A percentile compares a stretch with the other conserved stretches of the same genome.
Evolutionary conservation across 2,797 vertebrate genomes (phyloP).

Genomic region (Micropoecilia bifurca): DNA sequence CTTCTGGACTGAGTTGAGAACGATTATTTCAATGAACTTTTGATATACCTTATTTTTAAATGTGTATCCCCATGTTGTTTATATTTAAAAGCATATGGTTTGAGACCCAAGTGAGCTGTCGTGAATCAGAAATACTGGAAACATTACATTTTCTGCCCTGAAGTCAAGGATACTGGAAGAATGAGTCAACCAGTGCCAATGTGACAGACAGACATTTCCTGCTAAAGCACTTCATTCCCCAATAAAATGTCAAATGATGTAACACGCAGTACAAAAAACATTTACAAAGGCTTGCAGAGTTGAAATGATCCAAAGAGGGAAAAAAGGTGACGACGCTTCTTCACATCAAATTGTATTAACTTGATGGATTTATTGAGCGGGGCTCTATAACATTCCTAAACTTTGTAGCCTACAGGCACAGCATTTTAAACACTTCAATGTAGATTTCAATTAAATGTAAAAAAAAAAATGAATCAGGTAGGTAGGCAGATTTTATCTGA

Average conservation of each 20-base stretch:
- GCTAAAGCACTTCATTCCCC: conserved; percentile 55
- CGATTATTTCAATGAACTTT: background rate
- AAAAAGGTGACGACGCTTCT: conserved; percentile 2
- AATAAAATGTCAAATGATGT: conserved; percentile 37
- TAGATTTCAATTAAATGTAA: conserved; percentile 10
- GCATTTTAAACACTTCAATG: conserved; percentile 19
- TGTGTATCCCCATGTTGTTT: conserved; percentile 17
- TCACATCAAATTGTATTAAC: conserved; percentile 33
- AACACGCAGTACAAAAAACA: conserved; percentile 36
- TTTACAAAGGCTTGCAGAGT: background rate
- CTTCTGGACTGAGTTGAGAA: background rate
- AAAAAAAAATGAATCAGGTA: background rate
- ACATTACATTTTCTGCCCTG: conserved; percentile 32
- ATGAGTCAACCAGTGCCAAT: conserved; percentile 34
- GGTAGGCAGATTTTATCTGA: conserved; percentile 11
- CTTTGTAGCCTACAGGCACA: background rate
- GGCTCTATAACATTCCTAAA: conserved; percentile 39
- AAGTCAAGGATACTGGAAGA: conserved; percentile 34
- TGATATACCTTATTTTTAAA: background rate
- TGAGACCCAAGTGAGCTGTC: conserved; percentile 54
- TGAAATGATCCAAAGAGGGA: background rate
- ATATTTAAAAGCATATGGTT: conserved; percentile 53
- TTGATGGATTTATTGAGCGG: conserved; percentile 28
- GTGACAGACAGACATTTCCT: conserved; percentile 37
- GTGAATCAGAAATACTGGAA: conserved; percentile 60